Evolutionary conservation across 2,888 invertebrate species (phyloP), one percentile per base, ranked within the genome.

Genomic region (Heteromyza rotundicornis): DNA sequence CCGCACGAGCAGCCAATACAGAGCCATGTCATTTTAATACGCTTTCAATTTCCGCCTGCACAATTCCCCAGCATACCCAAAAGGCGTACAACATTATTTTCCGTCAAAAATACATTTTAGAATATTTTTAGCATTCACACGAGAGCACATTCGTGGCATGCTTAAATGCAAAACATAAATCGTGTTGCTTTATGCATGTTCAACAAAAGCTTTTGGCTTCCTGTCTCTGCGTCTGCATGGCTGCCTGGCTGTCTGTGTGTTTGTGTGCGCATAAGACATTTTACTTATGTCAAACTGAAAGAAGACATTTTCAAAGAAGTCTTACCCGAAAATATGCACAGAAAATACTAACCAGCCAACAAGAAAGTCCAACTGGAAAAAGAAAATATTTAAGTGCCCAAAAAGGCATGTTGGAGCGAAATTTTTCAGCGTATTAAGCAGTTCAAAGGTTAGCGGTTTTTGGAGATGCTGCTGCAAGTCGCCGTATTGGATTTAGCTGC

Each of bases 361-460:
- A 52, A 51, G 23, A 24, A 36, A 24, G 8, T 8, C 2, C 35
- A n/a, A n/a, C n/a, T n/a, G n/a, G n/a, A n/a, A n/a, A 32, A 49
- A 35, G 24, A 19, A 40, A 36, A 19, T 17, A 5, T 8, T 40
- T 14, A 3, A 7, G 47, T 14, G 20, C 7, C 47, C 5, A 17
- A 47, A 47, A 40, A 7, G 27, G n/a, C 40, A 47, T 47, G 20
- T 17, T 47, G 47, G 65, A 74, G 70, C 69, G 65, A 66, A 62
- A 75, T 72, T 76, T 76, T 76, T 69, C 74, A 73, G 73, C 75
- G 76, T 76, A 75, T 76, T 76, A 76, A 76, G 70, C 72, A 76
- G 76, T 74, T 68, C 76, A 76, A 74, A 70, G 72, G 64, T 68
- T 61, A 66, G n/a, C 62, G 50, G 55, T 61, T n/a, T n/a, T 60